Percentiles rank a stretch among this genome's conserved stretches.
phyloP scores from a whole-genome alignment of 2,797 vertebrate genomes.

The Oophaga sylvatica region DNA sequence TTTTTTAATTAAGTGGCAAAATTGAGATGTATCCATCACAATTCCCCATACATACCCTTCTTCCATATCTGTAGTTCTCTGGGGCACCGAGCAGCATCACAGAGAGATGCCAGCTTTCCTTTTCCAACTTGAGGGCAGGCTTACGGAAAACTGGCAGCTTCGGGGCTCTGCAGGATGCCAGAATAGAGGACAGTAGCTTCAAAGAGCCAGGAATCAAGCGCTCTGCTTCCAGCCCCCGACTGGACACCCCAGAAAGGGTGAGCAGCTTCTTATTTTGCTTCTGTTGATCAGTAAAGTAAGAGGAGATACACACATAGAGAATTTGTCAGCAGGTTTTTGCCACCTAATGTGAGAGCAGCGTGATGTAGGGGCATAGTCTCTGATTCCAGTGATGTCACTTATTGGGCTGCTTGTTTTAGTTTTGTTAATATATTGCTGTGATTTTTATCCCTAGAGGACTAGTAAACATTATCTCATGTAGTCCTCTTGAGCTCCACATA shows the following conservation, averaged over 20 bases:
- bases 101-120: constrained; percentile 51
- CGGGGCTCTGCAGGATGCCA: constrained; percentile 61
- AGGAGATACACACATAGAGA: background rate
- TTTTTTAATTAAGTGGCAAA: background rate
- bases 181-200: constrained; percentile 14
- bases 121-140: constrained; percentile 65
- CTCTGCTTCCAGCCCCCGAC: constrained; percentile 69
- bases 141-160: constrained; percentile 71
- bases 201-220: constrained; percentile 66
- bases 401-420: too few relatives aligned
- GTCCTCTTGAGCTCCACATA: too few relatives aligned
- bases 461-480: too few relatives aligned
- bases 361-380: too few relatives aligned
- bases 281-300: background rate
- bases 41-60: constrained; percentile 40
- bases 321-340: too few relatives aligned
- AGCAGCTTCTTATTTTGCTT: constrained; percentile 41
- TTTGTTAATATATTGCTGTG: too few relatives aligned
- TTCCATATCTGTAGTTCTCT: constrained; percentile 59
- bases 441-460: too few relatives aligned
- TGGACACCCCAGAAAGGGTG: constrained; percentile 66
- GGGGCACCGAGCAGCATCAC: constrained; percentile 48
- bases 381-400: too few relatives aligned
- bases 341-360: too few relatives aligned
- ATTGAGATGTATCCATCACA: constrained; percentile 2